These are phyloP conservation scores for Ligdia adustata DNA, from an alignment of 2,888 invertebrate genomes.

Conservation along the genomic window DNA sequence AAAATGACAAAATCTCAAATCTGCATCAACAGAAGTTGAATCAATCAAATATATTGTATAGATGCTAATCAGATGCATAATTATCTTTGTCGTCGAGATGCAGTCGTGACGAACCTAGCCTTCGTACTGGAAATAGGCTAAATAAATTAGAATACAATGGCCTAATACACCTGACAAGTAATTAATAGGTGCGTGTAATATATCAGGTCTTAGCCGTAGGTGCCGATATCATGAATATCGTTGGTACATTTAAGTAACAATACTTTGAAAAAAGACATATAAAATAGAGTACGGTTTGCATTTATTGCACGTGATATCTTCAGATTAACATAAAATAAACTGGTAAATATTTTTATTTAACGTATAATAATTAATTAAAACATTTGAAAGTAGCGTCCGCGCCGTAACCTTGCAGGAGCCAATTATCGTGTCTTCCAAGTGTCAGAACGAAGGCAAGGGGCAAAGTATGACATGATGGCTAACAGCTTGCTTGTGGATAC, in stretches of 20 bases:
- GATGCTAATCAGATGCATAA: slow-evolving; percentile 27
- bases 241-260: too few species aligned
- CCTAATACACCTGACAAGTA: slow-evolving; percentile 63
- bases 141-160: slow-evolving; percentile 80
- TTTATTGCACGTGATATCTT: too few species aligned
- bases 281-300: too few species aligned
- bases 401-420: slow-evolving; percentile 24
- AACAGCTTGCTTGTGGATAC: slow-evolving; percentile 9
- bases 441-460: slow-evolving; percentile 23
- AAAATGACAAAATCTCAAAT: slow-evolving; percentile 9
- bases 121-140: slow-evolving; percentile 67
- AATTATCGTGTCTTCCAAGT: slow-evolving; percentile 29
- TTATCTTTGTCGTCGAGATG: slow-evolving; percentile 59
- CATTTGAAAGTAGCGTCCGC: slow-evolving; percentile 31
- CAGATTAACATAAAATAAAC: too few species aligned
- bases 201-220: slow-evolving; percentile 23
- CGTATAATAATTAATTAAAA: slow-evolving; percentile 30
- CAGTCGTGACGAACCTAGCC: slow-evolving; percentile 72
- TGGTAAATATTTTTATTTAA: too few species aligned
- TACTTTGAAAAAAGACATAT: too few species aligned
- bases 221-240: slow-evolving; percentile 23
- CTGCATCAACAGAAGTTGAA: slow-evolving; percentile 20
- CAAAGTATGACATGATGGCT: slow-evolving; percentile 16
- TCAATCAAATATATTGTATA: slow-evolving; percentile 21
- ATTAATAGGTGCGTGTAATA: slow-evolving; percentile 65